Evolutionary conservation across 2,888 invertebrate genomes (phyloP).

Genomic region (Callosobruchus maculatus): DNA sequence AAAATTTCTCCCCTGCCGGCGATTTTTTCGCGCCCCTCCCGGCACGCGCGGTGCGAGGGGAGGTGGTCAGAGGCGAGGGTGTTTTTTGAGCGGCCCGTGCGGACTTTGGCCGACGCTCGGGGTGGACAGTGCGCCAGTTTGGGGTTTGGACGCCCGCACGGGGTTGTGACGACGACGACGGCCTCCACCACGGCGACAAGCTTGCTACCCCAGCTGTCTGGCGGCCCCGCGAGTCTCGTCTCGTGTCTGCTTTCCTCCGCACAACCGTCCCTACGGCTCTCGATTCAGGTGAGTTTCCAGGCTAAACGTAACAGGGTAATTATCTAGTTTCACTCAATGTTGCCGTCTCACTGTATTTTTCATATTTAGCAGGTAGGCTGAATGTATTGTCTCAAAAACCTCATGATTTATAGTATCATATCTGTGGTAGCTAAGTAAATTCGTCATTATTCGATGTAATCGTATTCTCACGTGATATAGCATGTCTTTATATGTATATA

Average conservation of each 20-base stretch:
- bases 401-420: too few relatives aligned
- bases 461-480: too few relatives aligned
- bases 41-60: conserved; percentile 16
- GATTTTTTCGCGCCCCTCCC: conserved; percentile 44
- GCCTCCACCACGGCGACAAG: background rate
- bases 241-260: background rate
- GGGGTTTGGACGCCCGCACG: conserved; percentile 1
- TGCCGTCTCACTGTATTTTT: background rate
- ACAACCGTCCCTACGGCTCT: background rate
- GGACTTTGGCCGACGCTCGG: conserved; percentile 14
- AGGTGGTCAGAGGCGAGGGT: conserved; percentile 22
- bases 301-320: background rate
- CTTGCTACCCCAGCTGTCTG: background rate
- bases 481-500: too few relatives aligned
- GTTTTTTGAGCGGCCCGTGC: conserved; percentile 21
- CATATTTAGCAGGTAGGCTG: background rate
- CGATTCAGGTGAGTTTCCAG: background rate
- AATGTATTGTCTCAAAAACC: background rate
- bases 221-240: background rate
- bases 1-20: conserved; percentile 42
- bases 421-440: too few relatives aligned
- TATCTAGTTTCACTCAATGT: background rate
- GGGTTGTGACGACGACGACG: background rate
- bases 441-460: too few relatives aligned
- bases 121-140: conserved; percentile 23